phyloP scores from a whole-genome alignment of 2,888 invertebrate species.

The Corythucha ciliata region DNA sequence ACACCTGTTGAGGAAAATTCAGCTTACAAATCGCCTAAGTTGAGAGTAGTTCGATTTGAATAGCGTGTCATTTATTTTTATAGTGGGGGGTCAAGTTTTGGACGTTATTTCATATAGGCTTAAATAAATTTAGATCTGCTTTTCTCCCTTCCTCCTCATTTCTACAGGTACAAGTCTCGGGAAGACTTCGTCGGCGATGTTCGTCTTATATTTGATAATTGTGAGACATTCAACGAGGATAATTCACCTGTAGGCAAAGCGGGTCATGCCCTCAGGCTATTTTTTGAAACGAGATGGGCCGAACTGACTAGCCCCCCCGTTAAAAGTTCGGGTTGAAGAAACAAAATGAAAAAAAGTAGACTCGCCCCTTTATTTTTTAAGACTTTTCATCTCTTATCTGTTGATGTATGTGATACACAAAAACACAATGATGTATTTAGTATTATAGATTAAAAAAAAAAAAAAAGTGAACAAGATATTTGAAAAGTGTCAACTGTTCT shows the following conservation, averaged over 20 bases:
- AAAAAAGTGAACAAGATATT: too few relatives aligned
- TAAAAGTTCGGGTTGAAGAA: too few relatives aligned
- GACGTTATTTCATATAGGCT: neutral
- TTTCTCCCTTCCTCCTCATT: neutral
- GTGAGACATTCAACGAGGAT: slow-evolving; percentile 96
- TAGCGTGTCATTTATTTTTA: neutral
- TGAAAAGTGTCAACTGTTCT: too few relatives aligned
- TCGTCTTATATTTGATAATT: slow-evolving; percentile 91
- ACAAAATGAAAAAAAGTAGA: too few relatives aligned
- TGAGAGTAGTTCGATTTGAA: neutral
- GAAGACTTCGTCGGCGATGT: slow-evolving; percentile 90
- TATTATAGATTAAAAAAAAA: too few relatives aligned
- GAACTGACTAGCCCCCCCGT: slow-evolving; percentile 49
- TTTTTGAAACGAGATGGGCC: slow-evolving; percentile 84
- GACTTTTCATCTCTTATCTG: too few relatives aligned
- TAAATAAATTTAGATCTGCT: neutral
- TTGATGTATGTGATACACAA: too few relatives aligned
- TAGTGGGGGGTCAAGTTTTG: neutral
- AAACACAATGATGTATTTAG: too few relatives aligned
- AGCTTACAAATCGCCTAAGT: neutral
- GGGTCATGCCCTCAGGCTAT: slow-evolving; percentile 84
- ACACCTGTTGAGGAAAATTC: too few relatives aligned
- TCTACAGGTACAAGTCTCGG: slow-evolving; percentile 75
- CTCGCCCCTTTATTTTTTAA: too few relatives aligned
- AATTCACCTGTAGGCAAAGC: slow-evolving; percentile 96